Percentiles rank a stretch among this genome's conserved stretches.
These are phyloP conservation scores for Lacerta viridis DNA, from an alignment of 2,797 vertebrate species.

Conservation along the genomic window DNA sequence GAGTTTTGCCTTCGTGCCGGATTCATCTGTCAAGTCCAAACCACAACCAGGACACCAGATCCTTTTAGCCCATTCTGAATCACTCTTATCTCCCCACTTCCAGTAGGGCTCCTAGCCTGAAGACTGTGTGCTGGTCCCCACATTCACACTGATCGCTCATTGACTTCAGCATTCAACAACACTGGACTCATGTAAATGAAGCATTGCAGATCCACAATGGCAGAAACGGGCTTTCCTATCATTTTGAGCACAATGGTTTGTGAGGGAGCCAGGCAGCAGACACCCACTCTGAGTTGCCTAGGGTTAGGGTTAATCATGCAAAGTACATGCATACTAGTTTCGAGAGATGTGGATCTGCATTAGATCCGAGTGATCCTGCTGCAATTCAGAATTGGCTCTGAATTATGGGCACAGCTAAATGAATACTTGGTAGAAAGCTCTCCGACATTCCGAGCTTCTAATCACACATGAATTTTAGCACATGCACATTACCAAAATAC, in stretches of 20 bases:
- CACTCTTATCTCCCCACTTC: not conserved
- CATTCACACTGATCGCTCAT: not conserved
- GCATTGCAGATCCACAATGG: not conserved
- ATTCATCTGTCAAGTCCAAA: constrained; percentile 21
- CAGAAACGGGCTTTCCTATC: not conserved
- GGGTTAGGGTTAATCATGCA: no score
- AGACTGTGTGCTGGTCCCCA: not conserved
- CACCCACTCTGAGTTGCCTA: not conserved
- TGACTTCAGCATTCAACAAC: not conserved
- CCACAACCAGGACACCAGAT: constrained; percentile 16
- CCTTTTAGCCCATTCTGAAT: constrained; percentile 7
- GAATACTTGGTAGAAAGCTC: not conserved
- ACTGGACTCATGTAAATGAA: not conserved
- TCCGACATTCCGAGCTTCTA: not conserved
- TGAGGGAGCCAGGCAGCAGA: not conserved
- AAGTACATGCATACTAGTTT: not conserved
- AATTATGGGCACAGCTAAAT: not conserved
- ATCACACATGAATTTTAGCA: not conserved
- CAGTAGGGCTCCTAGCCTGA: not conserved
- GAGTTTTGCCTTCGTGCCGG: constrained; percentile 17
- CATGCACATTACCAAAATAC: not conserved
- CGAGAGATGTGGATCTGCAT: not conserved
- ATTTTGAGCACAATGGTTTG: not conserved
- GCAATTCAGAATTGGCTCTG: not conserved
- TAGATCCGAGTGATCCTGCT: not conserved